These are phyloP conservation scores for Chaetodon trifascialis DNA, from an alignment of 2,113 vertebrate genomes.

Conservation along the genomic window DNA sequence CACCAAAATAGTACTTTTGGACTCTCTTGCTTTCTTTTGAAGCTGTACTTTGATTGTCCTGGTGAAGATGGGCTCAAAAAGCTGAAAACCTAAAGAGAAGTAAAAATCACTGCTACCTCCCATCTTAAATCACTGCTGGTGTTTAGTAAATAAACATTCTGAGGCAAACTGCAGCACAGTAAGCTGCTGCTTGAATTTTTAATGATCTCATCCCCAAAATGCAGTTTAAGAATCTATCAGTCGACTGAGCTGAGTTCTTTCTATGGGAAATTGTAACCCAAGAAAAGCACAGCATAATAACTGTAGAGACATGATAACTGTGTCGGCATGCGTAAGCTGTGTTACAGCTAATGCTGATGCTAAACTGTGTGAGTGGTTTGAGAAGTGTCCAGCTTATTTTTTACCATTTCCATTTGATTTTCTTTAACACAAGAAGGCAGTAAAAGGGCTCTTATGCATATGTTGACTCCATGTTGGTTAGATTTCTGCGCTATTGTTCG, in stretches of 20 bases:
- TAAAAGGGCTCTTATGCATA: too few species aligned
- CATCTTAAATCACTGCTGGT: conserved; percentile 31
- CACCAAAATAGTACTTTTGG: too few species aligned
- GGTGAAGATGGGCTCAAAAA: too few species aligned
- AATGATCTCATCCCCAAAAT: conserved; percentile 36
- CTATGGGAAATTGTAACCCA: neutral
- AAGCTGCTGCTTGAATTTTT: conserved; percentile 19
- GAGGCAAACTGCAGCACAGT: conserved; percentile 12
- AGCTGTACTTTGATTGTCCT: too few species aligned
- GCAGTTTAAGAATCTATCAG: conserved; percentile 18
- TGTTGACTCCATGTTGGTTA: neutral
- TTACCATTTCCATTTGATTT: too few species aligned
- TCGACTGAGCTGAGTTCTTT: neutral
- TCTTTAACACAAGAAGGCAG: neutral
- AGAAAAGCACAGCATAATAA: neutral
- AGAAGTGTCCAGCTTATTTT: neutral
- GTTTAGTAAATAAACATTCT: conserved; percentile 37
- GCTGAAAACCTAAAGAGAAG: too few species aligned
- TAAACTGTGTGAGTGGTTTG: neutral
- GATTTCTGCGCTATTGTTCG: neutral
- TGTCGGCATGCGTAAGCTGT: neutral
- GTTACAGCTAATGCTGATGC: neutral
- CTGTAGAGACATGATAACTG: neutral
- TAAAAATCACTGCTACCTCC: conserved; percentile 1
- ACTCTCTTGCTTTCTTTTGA: too few species aligned